Evolutionary conservation across 2,888 invertebrate species (phyloP), one percentile per base, ranked within the genome.

Genomic region (Dasysyrphus tricinctus): DNA sequence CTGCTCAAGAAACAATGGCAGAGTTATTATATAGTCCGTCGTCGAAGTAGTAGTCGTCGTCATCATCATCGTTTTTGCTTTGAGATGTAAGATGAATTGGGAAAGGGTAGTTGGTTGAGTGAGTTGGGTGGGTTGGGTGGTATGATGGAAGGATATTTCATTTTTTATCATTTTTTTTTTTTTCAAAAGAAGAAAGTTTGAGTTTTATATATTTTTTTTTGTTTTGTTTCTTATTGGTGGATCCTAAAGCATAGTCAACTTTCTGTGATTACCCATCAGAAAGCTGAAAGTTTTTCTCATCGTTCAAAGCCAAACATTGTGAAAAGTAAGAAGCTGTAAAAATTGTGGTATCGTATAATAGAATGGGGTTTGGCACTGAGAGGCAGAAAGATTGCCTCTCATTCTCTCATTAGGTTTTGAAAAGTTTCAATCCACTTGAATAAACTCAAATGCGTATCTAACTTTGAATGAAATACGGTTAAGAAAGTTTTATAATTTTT

Each of bases 1-100:
- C 82, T 86, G 82, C 75, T 86, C 72, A 75, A 82, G 82, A 86
- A 86, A 82, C 86, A 86, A 86, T 82, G 70, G 65, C 70, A 24
- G 39, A 29, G 69, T 69, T 67, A 67, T 67, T 67, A 85, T 67
- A 85, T 56, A 61, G 54, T 57, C 70, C 51, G 59, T 32, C 44
- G 59, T 49, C 19, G 8, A 42, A 37, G 47, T 37, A n/a, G 32
- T 19, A 54, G 39, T 63, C 47, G 44, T 54, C 39, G 19, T 12
- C n/a, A 19, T 37, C 19, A 11, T n/a, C 56, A 37, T 72, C 47
- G 56, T 56, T 14, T 16, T 47, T 11, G 59, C 37, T 67, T 65
- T 51, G 39, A 63, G 76, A 16, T 56, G 54, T 24, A 61, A 63
- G 73, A 77, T 78, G 78, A 70, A 76, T 32, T 14, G 73, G 12